These are phyloP conservation scores for Channa striata DNA, from an alignment of 2,797 vertebrate species.

Conservation along the genomic window DNA sequence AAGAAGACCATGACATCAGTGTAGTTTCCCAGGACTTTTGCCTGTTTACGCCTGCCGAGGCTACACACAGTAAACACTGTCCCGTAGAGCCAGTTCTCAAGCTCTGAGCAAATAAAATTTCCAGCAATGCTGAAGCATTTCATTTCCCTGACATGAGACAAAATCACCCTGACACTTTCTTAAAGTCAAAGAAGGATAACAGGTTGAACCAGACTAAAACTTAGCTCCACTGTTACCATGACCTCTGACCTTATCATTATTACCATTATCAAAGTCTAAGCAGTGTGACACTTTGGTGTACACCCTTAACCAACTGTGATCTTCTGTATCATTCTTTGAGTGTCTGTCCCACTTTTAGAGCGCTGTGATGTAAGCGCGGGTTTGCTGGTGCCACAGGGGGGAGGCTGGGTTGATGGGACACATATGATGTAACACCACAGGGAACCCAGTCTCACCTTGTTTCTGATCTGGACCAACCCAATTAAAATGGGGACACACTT, in stretches of 20 bases:
- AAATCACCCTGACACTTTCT: no score
- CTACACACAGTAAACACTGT: not conserved
- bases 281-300: not conserved
- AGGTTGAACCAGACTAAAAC: no score
- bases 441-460: slow-evolving; percentile 72
- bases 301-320: not conserved
- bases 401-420: slow-evolving; percentile 48
- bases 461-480: slow-evolving; percentile 79
- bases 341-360: slow-evolving; percentile 50
- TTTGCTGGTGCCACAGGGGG: slow-evolving; percentile 36
- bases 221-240: not conserved
- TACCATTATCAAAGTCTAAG: not conserved
- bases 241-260: slow-evolving; percentile 20
- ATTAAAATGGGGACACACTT: slow-evolving; percentile 63
- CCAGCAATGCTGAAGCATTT: no score
- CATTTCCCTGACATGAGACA: no score
- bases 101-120: no score
- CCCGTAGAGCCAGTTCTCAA: not conserved
- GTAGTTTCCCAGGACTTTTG: not conserved
- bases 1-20: not conserved
- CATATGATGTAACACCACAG: slow-evolving; percentile 74
- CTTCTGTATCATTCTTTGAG: slow-evolving; percentile 2
- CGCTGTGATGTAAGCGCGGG: slow-evolving; percentile 59
- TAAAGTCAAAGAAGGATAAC: no score
- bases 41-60: not conserved